Percentiles rank a stretch among this genome's conserved stretches.
Conservation (phyloP, 2,888 invertebrate genomes). For the Platycheirus rosarum region DNA sequence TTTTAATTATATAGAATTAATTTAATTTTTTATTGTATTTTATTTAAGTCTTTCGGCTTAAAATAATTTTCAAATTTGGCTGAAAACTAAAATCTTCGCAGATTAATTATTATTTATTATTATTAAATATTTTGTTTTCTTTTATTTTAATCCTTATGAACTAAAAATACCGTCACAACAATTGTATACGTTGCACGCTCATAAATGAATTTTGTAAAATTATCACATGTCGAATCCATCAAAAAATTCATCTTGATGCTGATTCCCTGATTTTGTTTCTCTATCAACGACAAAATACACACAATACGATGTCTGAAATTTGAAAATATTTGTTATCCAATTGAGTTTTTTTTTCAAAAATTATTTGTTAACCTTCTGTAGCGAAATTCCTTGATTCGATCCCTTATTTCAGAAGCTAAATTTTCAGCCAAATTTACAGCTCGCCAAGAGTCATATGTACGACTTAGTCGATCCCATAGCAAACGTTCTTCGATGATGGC, state of each 20-base stretch:
- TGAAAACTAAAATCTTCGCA: too few relatives aligned
- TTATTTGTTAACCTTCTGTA: slow-evolving; percentile 79
- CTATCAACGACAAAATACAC: slow-evolving; percentile 81
- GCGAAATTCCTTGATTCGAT: slow-evolving; percentile 80
- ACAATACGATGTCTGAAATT: slow-evolving; percentile 80
- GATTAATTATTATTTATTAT: too few relatives aligned
- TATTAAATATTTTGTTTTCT: background rate
- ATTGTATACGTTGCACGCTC: slow-evolving; percentile 81
- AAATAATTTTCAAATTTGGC: too few relatives aligned
- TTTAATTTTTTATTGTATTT: too few relatives aligned
- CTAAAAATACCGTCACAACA: slow-evolving; percentile 80
- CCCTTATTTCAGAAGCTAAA: slow-evolving; percentile 80
- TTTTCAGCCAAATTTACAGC: slow-evolving; percentile 80
- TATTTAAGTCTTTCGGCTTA: too few relatives aligned
- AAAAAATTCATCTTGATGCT: slow-evolving; percentile 80
- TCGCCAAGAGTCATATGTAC: slow-evolving; percentile 82
- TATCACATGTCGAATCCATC: slow-evolving; percentile 81
- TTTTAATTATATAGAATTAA: too few relatives aligned
- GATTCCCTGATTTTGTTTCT: slow-evolving; percentile 81
- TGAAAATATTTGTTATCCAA: background rate
- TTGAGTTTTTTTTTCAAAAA: background rate
- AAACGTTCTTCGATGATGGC: slow-evolving; percentile 80
- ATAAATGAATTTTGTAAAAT: slow-evolving; percentile 80
- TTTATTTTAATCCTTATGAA: slow-evolving; percentile 79
- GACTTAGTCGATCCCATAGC: slow-evolving; percentile 81